Evolutionary conservation across 2,113 vertebrate genomes (phyloP), one percentile per base, ranked within the genome.

Genomic region (Copsychus sechellarum): DNA sequence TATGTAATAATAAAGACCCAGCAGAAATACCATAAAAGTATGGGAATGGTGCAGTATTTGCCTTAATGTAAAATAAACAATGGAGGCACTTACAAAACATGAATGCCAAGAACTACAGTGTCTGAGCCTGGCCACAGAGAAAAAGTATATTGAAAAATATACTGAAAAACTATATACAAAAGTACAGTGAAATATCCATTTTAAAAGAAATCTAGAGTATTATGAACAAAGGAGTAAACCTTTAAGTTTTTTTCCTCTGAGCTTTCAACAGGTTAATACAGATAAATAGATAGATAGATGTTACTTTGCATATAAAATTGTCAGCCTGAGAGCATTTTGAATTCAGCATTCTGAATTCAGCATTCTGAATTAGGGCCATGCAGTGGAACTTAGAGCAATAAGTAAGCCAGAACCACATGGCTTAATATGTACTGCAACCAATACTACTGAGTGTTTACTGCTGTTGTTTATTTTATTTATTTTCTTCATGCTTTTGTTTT

Each of bases 61-160:
- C 36, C 60, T 70, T 33, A 53, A 88, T 76, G 60, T 45, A 94
- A 97, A 96, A 95, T 72, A 95, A 97, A 95, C 38, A 81, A 66
- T 83, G 80, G 62, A 94, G 5, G 18, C 67, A 50, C 31, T 50
- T 67, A 78, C 3, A n/a, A 92, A 97, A 90, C 50, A 45, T 29
- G n/a, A 94, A 96, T 64, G 82, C 88, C 96, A 96, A 95, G 82
- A 94, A 93, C 83, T 62, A 96, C 54, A 84, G 47, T 8, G 31
- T 26, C 69, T 74, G 34, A 90, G n/a, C 25, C 54, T 0, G 0
- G 21, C 29, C 51, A 73, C 0, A 3, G 13, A 81, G 25, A 24
- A 86, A 73, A 86, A 18, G 2, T 42, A 31, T 50, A 76, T 22
- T 58, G 71, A 67, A 67, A 51, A 58, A 21, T 36, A 36, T 10